A percentile compares a stretch with the other conserved stretches of the same genome.
These are phyloP conservation scores for Drosophila athabasca DNA, from an alignment of 1,140 invertebrate genomes.

Conservation along the genomic window DNA sequence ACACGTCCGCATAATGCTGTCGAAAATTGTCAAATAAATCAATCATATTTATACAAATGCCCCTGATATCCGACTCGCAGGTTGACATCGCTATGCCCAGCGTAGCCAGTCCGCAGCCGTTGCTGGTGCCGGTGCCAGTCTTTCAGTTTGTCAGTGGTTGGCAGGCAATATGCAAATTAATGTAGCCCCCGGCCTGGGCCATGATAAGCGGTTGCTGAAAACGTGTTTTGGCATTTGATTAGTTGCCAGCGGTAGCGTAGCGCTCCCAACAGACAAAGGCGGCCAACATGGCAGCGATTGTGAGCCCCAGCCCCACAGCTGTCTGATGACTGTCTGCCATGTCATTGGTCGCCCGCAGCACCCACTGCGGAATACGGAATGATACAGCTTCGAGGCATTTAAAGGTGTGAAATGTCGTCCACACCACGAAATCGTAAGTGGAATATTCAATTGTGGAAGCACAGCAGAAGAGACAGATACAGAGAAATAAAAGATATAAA, in stretches of 20 bases:
- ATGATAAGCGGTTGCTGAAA: conserved; percentile 63
- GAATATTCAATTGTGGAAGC: conserved; percentile 29
- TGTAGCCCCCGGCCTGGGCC: conserved; percentile 23
- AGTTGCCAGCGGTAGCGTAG: conserved; percentile 40
- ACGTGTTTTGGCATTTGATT: conserved; percentile 81
- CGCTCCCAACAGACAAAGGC: conserved; percentile 10
- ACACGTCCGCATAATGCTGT: conserved; percentile 77
- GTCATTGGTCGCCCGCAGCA: conserved; percentile 36
- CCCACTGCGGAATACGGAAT: conserved; percentile 18
- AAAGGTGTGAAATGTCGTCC: conserved; percentile 43
- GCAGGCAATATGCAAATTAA: conserved; percentile 68
- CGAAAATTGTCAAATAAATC: conserved; percentile 83
- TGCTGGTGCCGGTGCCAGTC: conserved; percentile 9
- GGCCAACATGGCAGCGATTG: conserved; percentile 8
- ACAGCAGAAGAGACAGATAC: neutral
- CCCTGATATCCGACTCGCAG: conserved; percentile 68
- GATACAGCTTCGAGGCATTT: conserved; percentile 14
- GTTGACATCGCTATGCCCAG: conserved; percentile 8
- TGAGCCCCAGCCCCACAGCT: conserved; percentile 1
- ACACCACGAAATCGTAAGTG: conserved; percentile 1
- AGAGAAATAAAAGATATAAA: no score
- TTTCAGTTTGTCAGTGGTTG: conserved; percentile 42
- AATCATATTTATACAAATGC: conserved; percentile 82
- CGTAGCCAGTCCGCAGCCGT: conserved; percentile 1
- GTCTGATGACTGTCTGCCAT: conserved; percentile 34